Conservation (phyloP, 2,113 vertebrate species). For the Paraplagusia blochii region DNA sequence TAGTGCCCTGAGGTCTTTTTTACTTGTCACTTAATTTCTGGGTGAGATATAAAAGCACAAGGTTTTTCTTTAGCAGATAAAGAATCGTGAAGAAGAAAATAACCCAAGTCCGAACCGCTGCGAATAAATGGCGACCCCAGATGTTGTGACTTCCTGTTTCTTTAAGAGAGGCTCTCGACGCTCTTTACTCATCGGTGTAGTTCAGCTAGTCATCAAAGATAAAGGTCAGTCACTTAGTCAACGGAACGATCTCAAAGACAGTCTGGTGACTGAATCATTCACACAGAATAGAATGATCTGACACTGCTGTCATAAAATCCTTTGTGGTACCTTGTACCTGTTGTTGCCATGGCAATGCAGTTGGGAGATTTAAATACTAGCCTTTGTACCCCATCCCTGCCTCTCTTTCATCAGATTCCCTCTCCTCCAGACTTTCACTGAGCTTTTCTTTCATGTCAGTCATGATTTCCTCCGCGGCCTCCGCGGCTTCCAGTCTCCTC, state of each 20-base stretch:
- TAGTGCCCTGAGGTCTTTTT: too few relatives aligned
- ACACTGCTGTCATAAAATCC: constrained; percentile 44
- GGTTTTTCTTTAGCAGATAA: too few relatives aligned
- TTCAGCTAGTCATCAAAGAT: constrained; percentile 52
- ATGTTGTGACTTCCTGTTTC: constrained; percentile 22
- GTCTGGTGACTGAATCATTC: constrained; percentile 40
- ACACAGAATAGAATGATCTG: constrained; percentile 37
- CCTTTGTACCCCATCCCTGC: constrained; percentile 34
- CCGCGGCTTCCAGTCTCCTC: constrained; percentile 29
- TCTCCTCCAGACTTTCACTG: constrained; percentile 50
- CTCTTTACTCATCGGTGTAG: constrained; percentile 54
- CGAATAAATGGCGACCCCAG: too few relatives aligned
- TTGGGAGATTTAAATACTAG: constrained; percentile 59
- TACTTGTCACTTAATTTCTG: too few relatives aligned
- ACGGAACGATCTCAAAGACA: constrained; percentile 42
- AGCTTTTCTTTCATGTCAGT: constrained; percentile 43
- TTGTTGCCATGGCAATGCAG: constrained; percentile 68
- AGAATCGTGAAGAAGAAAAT: too few relatives aligned
- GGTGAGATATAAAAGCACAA: too few relatives aligned
- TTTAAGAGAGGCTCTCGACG: constrained; percentile 44
- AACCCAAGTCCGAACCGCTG: too few relatives aligned
- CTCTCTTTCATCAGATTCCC: constrained; percentile 48
- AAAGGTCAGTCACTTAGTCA: constrained; percentile 62
- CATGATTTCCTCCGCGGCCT: constrained; percentile 49
- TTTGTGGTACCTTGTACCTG: constrained; percentile 59